Evolutionary conservation across 2,888 invertebrate genomes (phyloP).

Genomic region (Automeris io): DNA sequence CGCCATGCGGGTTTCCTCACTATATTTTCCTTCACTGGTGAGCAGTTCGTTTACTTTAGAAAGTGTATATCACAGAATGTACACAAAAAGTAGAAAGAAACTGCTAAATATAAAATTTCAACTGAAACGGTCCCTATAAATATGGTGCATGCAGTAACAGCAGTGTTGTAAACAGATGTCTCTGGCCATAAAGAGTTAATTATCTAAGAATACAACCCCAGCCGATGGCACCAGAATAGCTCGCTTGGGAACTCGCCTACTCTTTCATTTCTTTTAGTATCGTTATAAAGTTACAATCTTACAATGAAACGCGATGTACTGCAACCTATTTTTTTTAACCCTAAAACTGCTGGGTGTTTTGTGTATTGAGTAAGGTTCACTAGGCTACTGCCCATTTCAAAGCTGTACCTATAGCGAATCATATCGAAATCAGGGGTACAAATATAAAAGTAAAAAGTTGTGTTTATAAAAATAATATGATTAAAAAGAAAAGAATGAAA

Average conservation of each 20-base stretch:
- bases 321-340: slow-evolving; percentile 4
- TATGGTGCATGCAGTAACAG: slow-evolving; percentile 28
- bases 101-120: slow-evolving; percentile 12
- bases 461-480: too few species aligned
- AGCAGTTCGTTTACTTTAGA: too few species aligned
- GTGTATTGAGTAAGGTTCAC: too few species aligned
- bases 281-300: slow-evolving; percentile 23
- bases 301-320: slow-evolving; percentile 27
- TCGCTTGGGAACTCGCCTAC: slow-evolving; percentile 53
- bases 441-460: too few species aligned
- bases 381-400: too few species aligned
- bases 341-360: too few species aligned
- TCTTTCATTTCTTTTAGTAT: slow-evolving; percentile 43
- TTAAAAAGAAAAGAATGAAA: too few species aligned
- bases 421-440: too few species aligned
- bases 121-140: slow-evolving; percentile 24
- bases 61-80: not conserved
- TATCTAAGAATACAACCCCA: slow-evolving; percentile 62
- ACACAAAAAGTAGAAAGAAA: slow-evolving; percentile 1
- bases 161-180: slow-evolving; percentile 62
- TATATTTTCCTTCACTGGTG: too few species aligned
- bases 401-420: too few species aligned
- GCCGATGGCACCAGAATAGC: slow-evolving; percentile 41
- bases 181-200: slow-evolving; percentile 68
- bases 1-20: too few species aligned